Conservation (phyloP, 2,888 invertebrate species). For the Odontomyia ornata region DNA sequence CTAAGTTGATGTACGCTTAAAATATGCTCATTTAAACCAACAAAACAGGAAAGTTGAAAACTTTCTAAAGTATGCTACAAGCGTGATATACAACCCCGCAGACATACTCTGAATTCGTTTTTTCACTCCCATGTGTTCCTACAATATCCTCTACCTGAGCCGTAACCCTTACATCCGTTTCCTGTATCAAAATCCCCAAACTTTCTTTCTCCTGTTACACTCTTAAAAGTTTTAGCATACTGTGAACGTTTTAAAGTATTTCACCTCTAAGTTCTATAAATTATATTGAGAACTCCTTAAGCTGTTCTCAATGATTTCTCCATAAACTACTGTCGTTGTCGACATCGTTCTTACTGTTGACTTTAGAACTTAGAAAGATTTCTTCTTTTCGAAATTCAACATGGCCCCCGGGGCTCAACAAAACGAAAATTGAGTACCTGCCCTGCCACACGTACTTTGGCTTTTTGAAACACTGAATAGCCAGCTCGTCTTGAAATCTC, state of each 20-base stretch:
- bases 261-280: conserved; percentile 11
- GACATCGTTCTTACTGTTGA: conserved; percentile 25
- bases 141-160: no score
- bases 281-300: conserved; percentile 36
- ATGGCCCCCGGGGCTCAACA: background rate
- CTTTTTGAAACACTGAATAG: background rate
- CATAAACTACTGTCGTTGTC: background rate
- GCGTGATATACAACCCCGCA: no score
- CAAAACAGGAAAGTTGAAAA: no score
- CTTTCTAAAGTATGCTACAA: no score
- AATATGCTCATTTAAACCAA: no score
- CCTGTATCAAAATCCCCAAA: no score
- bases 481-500: background rate
- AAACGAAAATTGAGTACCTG: background rate
- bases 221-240: background rate
- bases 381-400: background rate
- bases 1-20: no score
- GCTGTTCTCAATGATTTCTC: conserved; percentile 34
- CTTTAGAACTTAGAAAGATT: conserved; percentile 9
- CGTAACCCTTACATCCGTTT: no score
- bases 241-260: background rate
- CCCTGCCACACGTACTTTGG: background rate
- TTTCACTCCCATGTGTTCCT: no score
- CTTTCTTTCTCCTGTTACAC: no score
- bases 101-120: no score